These are phyloP conservation scores for Alloscopus bannaensis DNA, from an alignment of 2,888 invertebrate species.

Conservation along the genomic window DNA sequence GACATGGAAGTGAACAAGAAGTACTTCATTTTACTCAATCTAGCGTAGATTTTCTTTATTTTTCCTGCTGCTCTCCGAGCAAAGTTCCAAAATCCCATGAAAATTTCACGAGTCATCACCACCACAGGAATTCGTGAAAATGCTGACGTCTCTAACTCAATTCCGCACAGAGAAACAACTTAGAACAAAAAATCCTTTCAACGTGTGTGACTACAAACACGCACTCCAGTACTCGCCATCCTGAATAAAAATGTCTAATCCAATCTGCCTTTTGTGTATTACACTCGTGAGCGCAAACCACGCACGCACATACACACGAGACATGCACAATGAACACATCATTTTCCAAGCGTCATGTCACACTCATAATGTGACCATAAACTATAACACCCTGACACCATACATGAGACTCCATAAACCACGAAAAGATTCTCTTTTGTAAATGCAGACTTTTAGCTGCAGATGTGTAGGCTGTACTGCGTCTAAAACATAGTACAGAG, in stretches of 20 bases:
- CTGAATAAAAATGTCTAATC: not conserved
- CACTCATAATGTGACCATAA: not conserved
- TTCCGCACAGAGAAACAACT: not conserved
- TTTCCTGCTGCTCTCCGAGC: not conserved
- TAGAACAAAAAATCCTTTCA: not conserved
- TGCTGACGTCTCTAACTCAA: not conserved
- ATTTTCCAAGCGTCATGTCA: not conserved
- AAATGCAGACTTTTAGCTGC: not conserved
- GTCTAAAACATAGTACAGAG: not conserved
- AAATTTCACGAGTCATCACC: conserved; percentile 6
- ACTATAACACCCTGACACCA: not conserved
- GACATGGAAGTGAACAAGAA: not conserved
- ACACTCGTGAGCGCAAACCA: not conserved
- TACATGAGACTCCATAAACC: not conserved
- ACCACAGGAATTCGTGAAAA: not conserved
- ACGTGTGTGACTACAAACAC: no score
- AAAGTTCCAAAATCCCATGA: conserved; percentile 6
- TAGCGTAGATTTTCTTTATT: not conserved
- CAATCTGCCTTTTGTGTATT: not conserved
- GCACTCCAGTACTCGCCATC: no score
- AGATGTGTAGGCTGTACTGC: no score
- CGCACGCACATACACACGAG: no score
- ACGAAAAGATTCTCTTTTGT: not conserved
- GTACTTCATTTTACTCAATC: conserved; percentile 8
- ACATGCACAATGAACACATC: not conserved